Percentiles rank a stretch among this genome's conserved stretches.
These are phyloP conservation scores for Pangasius sanitwongsei DNA, from an alignment of 2,797 vertebrate species.

Conservation along the genomic window DNA sequence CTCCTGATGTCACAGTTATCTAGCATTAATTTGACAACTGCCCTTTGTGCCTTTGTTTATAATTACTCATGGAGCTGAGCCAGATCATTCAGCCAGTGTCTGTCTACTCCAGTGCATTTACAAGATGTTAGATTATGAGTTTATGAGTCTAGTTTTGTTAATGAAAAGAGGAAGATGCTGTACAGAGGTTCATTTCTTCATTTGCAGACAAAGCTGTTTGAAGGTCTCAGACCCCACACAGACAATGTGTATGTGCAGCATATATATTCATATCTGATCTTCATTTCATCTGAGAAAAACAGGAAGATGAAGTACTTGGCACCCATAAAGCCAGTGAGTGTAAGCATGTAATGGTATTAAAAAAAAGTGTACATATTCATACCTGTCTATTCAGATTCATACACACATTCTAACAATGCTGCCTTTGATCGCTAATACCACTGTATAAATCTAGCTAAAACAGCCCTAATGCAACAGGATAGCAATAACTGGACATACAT, in stretches of 20 bases:
- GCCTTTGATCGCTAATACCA: neutral
- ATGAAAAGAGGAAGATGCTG: neutral
- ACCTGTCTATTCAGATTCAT: neutral
- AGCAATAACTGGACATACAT: neutral
- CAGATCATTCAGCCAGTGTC: neutral
- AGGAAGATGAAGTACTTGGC: neutral
- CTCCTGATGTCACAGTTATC: conserved; percentile 24
- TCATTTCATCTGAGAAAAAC: neutral
- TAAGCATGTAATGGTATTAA: neutral
- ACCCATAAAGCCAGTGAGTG: neutral
- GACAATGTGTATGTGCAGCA: neutral
- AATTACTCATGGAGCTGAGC: neutral
- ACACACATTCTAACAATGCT: neutral
- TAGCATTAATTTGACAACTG: conserved; percentile 12
- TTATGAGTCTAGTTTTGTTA: neutral
- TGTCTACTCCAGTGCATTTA: neutral
- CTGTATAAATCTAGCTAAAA: neutral
- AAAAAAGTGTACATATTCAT: neutral
- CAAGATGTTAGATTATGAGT: neutral
- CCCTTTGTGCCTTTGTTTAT: conserved; percentile 23
- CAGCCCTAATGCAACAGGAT: neutral
- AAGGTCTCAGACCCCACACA: neutral
- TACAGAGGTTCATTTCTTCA: neutral
- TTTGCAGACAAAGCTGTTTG: neutral
- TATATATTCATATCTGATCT: neutral